phyloP scores from a whole-genome alignment of 2,888 invertebrate species.

The Drosophila hamatofila region DNA sequence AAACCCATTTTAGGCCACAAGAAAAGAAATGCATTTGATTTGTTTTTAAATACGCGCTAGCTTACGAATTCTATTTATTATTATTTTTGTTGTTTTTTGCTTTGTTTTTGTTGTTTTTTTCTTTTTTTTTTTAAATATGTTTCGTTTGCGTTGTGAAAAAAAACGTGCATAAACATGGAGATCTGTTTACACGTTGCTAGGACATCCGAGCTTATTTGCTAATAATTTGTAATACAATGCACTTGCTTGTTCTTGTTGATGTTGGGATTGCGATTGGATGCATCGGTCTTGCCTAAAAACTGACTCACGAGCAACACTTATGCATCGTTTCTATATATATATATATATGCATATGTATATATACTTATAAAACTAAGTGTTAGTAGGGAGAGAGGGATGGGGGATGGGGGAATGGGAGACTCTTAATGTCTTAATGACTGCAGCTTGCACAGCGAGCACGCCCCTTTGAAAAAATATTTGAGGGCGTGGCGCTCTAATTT shows the following conservation, averaged over 20 bases:
- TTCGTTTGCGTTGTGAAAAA: neutral
- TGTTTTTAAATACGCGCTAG: conserved; percentile 3
- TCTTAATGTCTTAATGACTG: neutral
- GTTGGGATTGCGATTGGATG: neutral
- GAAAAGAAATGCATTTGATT: conserved; percentile 6
- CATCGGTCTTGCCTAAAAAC: neutral
- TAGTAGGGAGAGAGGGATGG: neutral
- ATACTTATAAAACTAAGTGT: conserved; percentile 15
- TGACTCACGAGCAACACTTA: neutral
- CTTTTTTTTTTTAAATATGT: neutral
- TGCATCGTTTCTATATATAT: conserved; percentile 2
- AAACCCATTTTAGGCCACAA: neutral
- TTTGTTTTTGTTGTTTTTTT: neutral
- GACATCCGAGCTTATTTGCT: conserved; percentile 26
- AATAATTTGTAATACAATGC: conserved; percentile 31
- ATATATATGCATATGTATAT: neutral
- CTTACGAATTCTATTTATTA: conserved; percentile 39
- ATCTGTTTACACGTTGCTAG: conserved; percentile 22
- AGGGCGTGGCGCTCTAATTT: conserved; percentile 12
- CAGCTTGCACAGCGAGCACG: neutral
- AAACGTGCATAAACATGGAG: conserved; percentile 3
- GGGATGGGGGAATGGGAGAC: neutral
- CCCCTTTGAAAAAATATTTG: neutral
- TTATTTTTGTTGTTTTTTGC: neutral
- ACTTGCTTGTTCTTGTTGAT: conserved; percentile 16